phyloP scores from a whole-genome alignment of 2,113 vertebrate genomes.

The Podiceps cristatus region DNA sequence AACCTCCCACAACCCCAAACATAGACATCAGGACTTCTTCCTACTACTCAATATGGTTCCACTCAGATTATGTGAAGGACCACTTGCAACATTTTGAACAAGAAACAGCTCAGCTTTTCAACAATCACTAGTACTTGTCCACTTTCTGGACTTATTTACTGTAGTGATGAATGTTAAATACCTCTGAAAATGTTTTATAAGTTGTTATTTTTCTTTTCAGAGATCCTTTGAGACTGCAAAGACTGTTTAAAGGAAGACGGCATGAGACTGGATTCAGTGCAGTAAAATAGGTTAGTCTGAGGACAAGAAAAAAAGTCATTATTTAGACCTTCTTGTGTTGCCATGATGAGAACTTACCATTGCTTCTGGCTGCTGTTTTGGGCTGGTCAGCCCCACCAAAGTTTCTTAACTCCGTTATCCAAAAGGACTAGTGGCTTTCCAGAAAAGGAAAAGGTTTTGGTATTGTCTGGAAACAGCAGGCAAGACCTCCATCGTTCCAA shows the following conservation, averaged over 20 bases:
- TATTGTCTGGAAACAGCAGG: constrained; percentile 73
- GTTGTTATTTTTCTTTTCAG: constrained; percentile 77
- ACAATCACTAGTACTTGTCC: constrained; percentile 13
- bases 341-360: constrained; percentile 86
- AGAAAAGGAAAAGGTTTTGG: constrained; percentile 68
- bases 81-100: background rate
- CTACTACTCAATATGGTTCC: background rate
- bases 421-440: constrained; percentile 86
- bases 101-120: constrained; percentile 31
- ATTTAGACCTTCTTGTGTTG: constrained; percentile 14
- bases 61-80: background rate
- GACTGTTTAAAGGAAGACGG: constrained; percentile 68
- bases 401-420: constrained; percentile 74
- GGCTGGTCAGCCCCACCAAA: constrained; percentile 82
- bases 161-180: constrained; percentile 62
- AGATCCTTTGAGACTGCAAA: constrained; percentile 70
- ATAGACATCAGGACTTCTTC: background rate
- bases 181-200: constrained; percentile 67
- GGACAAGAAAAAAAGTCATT: constrained; percentile 49
- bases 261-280: constrained; percentile 66
- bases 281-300: constrained; percentile 52
- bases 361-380: constrained; percentile 80
- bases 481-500: constrained; percentile 87
- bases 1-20: background rate
- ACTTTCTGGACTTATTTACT: constrained; percentile 45